Conservation (phyloP, 2,113 vertebrate species). For the Columba livia region DNA sequence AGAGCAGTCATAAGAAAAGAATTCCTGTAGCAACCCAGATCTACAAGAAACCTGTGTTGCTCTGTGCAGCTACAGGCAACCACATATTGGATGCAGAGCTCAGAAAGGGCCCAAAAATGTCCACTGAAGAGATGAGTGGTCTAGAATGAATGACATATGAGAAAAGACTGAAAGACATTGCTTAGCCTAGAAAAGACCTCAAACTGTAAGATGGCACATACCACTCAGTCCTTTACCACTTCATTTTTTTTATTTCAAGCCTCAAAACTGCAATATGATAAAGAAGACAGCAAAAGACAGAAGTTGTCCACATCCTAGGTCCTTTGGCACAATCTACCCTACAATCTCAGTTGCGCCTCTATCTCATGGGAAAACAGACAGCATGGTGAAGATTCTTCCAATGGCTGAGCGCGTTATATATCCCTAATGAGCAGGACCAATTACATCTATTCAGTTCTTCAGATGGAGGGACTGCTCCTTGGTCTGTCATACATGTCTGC, state of each 20-base stretch:
- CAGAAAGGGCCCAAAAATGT: neutral
- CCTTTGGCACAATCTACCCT: neutral
- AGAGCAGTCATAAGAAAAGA: neutral
- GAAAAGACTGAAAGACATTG: neutral
- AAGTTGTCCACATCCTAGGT: neutral
- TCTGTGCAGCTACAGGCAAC: neutral
- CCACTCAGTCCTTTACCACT: neutral
- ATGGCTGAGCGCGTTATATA: neutral
- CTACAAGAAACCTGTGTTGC: neutral
- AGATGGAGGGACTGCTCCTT: neutral
- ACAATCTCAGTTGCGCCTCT: neutral
- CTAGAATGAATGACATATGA: neutral
- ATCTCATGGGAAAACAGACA: neutral
- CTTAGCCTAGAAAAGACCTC: neutral
- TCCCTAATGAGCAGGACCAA: neutral
- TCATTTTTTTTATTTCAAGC: neutral
- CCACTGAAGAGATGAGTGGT: neutral
- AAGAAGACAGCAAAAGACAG: neutral
- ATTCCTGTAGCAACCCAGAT: neutral
- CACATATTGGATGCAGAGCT: neutral
- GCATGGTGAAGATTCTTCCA: neutral
- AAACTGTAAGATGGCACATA: neutral
- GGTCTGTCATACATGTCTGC: neutral
- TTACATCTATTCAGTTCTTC: neutral
- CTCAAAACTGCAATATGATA: neutral